Evolutionary conservation across 2,888 invertebrate genomes (phyloP).

Genomic region (Drosophila incognita): DNA sequence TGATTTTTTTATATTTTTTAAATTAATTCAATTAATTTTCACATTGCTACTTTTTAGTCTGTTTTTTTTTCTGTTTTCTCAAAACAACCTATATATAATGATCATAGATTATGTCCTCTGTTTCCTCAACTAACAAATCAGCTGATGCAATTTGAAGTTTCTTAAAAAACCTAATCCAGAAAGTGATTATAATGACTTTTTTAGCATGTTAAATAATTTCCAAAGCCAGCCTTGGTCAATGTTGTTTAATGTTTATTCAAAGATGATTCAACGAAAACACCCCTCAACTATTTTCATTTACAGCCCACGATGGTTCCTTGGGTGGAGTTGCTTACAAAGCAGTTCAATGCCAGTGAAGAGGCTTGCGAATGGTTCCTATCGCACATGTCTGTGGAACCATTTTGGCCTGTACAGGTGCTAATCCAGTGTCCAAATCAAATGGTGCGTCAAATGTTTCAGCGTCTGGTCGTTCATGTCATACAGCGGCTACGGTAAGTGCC

Average conservation of each 20-base stretch:
- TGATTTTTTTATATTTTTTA: too few species aligned
- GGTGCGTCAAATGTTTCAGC: constrained; percentile 98
- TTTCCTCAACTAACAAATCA: neutral
- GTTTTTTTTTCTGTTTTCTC: too few species aligned
- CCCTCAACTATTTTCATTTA: constrained; percentile 11
- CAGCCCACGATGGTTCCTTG: constrained; percentile 98
- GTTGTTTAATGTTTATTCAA: neutral
- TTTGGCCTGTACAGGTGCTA: constrained; percentile 98
- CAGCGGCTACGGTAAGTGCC: constrained; percentile 90
- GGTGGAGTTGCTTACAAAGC: constrained; percentile 97
- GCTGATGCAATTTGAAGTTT: neutral
- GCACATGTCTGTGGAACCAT: constrained; percentile 96
- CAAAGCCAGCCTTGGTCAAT: neutral
- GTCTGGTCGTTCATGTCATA: constrained; percentile 97
- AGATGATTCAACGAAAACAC: too few species aligned
- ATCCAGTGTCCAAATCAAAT: constrained; percentile 98
- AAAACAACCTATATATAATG: too few species aligned
- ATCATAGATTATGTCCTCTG: neutral
- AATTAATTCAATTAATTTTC: too few species aligned
- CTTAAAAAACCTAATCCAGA: too few species aligned
- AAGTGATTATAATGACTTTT: neutral
- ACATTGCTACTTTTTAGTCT: too few species aligned
- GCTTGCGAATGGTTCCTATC: constrained; percentile 96
- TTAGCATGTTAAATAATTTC: neutral
- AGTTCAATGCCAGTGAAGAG: constrained; percentile 95